Evolutionary conservation across 2,888 invertebrate species (phyloP).

Genomic region (Cephus pygmeus): DNA sequence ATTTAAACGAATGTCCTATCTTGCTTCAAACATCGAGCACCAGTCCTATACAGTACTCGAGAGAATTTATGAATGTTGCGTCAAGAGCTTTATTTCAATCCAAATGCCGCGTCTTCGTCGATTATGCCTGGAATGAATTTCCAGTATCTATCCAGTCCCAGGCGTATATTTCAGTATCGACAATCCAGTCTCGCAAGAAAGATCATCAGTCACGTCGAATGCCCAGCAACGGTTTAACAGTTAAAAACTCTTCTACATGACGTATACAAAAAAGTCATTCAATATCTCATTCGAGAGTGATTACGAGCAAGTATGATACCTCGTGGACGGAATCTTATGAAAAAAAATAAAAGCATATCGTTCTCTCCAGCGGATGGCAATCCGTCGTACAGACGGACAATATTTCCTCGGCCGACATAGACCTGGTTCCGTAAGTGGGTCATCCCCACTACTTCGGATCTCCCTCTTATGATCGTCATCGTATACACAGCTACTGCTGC

Average conservation of each 20-base stretch:
- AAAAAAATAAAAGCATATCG: neutral
- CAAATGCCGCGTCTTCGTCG: neutral
- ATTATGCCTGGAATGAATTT: neutral
- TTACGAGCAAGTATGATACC: neutral
- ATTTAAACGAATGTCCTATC: neutral
- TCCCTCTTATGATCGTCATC: slow-evolving; percentile 1
- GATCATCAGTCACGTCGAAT: neutral
- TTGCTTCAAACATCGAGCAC: neutral
- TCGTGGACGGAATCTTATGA: neutral
- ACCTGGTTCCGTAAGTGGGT: slow-evolving; percentile 95
- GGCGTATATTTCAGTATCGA: neutral
- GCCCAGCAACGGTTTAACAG: too few relatives aligned
- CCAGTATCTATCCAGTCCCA: neutral
- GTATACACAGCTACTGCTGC: neutral
- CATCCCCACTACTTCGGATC: slow-evolving; percentile 66
- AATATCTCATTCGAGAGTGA: neutral
- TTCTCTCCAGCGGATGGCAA: neutral
- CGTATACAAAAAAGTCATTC: neutral
- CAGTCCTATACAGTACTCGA: neutral
- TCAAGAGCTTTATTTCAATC: neutral
- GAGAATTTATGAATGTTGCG: neutral
- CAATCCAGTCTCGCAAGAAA: neutral
- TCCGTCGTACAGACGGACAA: slow-evolving; percentile 48
- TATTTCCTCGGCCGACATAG: slow-evolving; percentile 75
- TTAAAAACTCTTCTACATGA: neutral